These are phyloP conservation scores for Enteromius viviparus DNA, from an alignment of 2,797 vertebrate genomes.

Conservation along the genomic window DNA sequence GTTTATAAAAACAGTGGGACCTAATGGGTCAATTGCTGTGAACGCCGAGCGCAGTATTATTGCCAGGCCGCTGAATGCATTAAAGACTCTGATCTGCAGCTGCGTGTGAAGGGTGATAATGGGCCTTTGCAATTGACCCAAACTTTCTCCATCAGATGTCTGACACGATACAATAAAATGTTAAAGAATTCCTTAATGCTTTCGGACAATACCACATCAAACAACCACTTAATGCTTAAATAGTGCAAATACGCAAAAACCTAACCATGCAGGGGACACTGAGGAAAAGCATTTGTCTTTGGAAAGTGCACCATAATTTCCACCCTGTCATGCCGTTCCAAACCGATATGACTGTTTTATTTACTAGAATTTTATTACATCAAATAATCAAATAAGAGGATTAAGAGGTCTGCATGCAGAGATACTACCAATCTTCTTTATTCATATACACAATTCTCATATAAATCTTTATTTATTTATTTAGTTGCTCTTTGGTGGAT, in stretches of 20 bases:
- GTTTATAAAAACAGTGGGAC: slow-evolving; percentile 54
- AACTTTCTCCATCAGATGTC: slow-evolving; percentile 22
- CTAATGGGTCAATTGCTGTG: slow-evolving; percentile 56
- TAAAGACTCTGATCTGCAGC: slow-evolving; percentile 48
- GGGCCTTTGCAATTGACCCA: slow-evolving; percentile 36
- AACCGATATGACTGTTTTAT: not conserved
- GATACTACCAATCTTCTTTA: no score
- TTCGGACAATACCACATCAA: slow-evolving; percentile 21
- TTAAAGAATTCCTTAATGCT: slow-evolving; percentile 14
- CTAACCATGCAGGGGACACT: not conserved
- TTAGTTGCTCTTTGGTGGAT: no score
- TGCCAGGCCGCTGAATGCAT: slow-evolving; percentile 38
- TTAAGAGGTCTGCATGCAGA: not conserved
- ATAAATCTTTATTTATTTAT: no score
- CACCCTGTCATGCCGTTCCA: not conserved
- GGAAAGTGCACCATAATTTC: not conserved
- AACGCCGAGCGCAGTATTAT: slow-evolving; percentile 55
- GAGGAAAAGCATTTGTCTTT: not conserved
- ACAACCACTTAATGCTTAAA: not conserved
- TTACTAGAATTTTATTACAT: not conserved
- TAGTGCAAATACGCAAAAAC: not conserved
- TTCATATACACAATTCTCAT: no score
- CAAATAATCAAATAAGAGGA: no score
- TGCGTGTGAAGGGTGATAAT: slow-evolving; percentile 46
- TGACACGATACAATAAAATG: slow-evolving; percentile 30